These are phyloP conservation scores for Catocala sponsa DNA, from an alignment of 2,888 invertebrate species.

Conservation along the genomic window DNA sequence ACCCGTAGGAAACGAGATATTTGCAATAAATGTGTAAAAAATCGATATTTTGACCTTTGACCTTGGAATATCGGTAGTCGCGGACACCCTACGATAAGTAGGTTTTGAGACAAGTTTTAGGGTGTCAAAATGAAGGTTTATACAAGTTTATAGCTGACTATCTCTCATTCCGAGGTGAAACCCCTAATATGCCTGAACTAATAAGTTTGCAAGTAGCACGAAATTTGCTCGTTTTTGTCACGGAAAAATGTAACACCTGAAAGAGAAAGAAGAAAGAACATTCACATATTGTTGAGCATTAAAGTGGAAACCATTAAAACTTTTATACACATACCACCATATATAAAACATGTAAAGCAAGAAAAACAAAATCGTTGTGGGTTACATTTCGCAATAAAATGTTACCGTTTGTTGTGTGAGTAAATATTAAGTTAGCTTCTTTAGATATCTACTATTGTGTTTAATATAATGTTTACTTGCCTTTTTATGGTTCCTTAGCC, in stretches of 20 bases:
- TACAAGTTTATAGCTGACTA: too few relatives aligned
- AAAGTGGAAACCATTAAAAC: slow-evolving; percentile 8
- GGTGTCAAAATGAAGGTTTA: too few relatives aligned
- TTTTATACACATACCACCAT: not conserved
- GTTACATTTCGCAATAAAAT: slow-evolving; percentile 2
- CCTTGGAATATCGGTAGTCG: too few relatives aligned
- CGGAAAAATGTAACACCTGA: not conserved
- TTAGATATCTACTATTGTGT: slow-evolving; percentile 6
- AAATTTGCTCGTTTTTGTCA: too few relatives aligned
- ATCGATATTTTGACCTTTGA: too few relatives aligned
- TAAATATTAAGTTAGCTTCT: slow-evolving; percentile 23
- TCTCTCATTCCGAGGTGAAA: too few relatives aligned
- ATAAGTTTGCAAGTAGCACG: too few relatives aligned
- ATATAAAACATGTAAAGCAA: not conserved
- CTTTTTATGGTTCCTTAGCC: slow-evolving; percentile 11
- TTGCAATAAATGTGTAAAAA: too few relatives aligned
- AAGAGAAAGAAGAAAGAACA: not conserved
- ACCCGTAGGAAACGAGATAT: too few relatives aligned
- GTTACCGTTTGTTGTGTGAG: slow-evolving; percentile 3
- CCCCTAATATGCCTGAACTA: too few relatives aligned
- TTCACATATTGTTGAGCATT: slow-evolving; percentile 9
- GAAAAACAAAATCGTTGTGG: slow-evolving; percentile 1
- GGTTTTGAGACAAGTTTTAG: too few relatives aligned
- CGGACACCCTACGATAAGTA: too few relatives aligned
- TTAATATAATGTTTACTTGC: slow-evolving; percentile 2